A percentile compares a stretch with the other conserved stretches of the same genome.
Evolutionary conservation across 1,140 invertebrate genomes (phyloP).

Genomic region (Sycophaga agraensis): DNA sequence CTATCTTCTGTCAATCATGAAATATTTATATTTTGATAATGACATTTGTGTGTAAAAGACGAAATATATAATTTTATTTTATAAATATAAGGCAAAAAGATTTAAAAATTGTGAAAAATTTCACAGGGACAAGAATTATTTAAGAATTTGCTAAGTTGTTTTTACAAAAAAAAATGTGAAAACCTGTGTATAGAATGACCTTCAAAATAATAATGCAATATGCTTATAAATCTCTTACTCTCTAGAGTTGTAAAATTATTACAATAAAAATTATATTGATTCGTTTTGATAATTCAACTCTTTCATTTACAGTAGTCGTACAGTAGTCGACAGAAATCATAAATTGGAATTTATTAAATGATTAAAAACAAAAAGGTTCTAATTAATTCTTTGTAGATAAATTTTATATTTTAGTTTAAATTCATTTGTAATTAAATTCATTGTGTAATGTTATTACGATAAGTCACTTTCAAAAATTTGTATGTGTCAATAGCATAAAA

Average conservation of each 20-base stretch:
- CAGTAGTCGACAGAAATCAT: too few relatives aligned
- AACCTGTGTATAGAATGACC: neutral
- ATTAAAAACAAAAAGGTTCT: too few relatives aligned
- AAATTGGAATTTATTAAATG: too few relatives aligned
- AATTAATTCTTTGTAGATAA: too few relatives aligned
- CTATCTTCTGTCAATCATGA: constrained; percentile 23
- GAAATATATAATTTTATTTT: too few relatives aligned
- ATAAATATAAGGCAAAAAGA: constrained; percentile 5
- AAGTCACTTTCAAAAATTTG: too few relatives aligned
- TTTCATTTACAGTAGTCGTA: too few relatives aligned
- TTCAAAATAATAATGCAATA: neutral
- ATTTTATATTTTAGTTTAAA: too few relatives aligned
- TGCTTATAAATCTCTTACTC: neutral
- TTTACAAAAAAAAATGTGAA: constrained; percentile 8
- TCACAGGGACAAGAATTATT: constrained; percentile 14
- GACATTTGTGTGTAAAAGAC: too few relatives aligned
- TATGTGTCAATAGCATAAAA: too few relatives aligned
- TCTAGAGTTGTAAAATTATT: neutral
- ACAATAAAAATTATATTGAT: constrained; percentile 12
- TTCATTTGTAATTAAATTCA: too few relatives aligned
- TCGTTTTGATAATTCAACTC: neutral
- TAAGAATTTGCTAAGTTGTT: constrained; percentile 25
- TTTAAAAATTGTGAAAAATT: constrained; percentile 15
- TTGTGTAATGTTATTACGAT: too few relatives aligned
- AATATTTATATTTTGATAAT: constrained; percentile 31